A percentile compares a stretch with the other conserved stretches of the same genome.
phyloP scores from a whole-genome alignment of 2,888 invertebrate genomes.

The Ectemnius cavifrons region DNA sequence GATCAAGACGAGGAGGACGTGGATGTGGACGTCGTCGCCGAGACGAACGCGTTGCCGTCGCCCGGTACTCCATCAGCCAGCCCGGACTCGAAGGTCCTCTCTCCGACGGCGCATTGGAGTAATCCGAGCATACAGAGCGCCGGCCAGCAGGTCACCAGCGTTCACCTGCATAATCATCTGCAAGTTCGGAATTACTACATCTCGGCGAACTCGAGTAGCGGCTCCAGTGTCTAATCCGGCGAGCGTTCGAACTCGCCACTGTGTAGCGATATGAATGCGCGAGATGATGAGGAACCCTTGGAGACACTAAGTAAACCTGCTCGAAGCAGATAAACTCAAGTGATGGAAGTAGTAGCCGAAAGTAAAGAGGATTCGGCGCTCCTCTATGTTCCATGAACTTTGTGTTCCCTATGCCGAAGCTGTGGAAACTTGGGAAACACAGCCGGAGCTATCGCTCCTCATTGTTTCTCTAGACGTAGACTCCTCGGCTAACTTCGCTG shows the following conservation, averaged over 20 bases:
- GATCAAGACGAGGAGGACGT: constrained; percentile 74
- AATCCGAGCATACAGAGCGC: constrained; percentile 52
- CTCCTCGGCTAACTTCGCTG: background rate
- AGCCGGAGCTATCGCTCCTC: no score
- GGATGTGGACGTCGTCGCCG: constrained; percentile 73
- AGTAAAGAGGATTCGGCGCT: no score
- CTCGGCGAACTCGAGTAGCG: constrained; percentile 68
- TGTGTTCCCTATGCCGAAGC: no score
- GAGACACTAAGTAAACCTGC: no score
- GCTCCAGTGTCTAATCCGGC: constrained; percentile 66
- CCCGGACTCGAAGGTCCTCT: constrained; percentile 67
- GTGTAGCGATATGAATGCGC: no score
- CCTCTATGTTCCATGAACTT: no score
- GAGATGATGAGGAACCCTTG: no score
- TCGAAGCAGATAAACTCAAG: no score
- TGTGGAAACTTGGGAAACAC: no score
- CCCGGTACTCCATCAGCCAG: constrained; percentile 70
- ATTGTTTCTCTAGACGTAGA: no score
- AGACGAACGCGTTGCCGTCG: constrained; percentile 63
- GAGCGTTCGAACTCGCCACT: no score
- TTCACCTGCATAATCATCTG: constrained; percentile 73
- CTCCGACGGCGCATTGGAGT: constrained; percentile 63
- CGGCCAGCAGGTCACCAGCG: constrained; percentile 61
- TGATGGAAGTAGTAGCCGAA: no score
- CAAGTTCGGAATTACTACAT: constrained; percentile 74